Conservation (phyloP, 2,113 vertebrate genomes). For the Azemiops feae region DNA sequence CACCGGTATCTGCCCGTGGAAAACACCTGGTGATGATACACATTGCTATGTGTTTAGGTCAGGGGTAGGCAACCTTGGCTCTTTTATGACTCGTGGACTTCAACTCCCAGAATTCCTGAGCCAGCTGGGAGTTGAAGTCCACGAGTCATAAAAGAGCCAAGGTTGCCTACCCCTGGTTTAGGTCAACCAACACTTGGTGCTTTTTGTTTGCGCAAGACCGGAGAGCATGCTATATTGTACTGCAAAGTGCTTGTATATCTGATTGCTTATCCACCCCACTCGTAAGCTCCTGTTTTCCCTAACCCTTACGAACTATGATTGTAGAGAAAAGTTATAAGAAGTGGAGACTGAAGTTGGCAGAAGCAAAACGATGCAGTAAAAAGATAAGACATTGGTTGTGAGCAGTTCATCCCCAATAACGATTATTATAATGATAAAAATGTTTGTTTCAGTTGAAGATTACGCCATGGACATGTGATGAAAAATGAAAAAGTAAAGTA, state of each 20-base stretch:
- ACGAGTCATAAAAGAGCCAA: too few species aligned
- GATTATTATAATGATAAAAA: background rate
- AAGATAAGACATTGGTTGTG: background rate
- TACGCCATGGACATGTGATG: background rate
- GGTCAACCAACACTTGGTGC: background rate
- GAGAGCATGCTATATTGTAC: background rate
- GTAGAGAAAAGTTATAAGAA: background rate
- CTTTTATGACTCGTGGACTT: too few species aligned
- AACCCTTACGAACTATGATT: background rate
- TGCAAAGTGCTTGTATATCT: background rate
- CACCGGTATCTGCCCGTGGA: fast-evolving
- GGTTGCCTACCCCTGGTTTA: background rate
- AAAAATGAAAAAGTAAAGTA: background rate
- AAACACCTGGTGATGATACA: background rate
- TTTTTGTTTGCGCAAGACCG: background rate
- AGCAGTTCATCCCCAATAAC: background rate
- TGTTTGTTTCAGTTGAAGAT: background rate
- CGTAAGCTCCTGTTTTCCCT: background rate
- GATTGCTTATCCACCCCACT: background rate
- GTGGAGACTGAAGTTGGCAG: background rate
- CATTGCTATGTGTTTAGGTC: background rate
- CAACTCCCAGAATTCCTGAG: too few species aligned
- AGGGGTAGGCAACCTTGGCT: too few species aligned
- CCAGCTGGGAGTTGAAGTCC: too few species aligned
- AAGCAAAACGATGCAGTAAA: background rate